Percentiles rank a stretch among this genome's conserved stretches.
phyloP scores from a whole-genome alignment of 2,888 invertebrate species.

The Amiota minor region DNA sequence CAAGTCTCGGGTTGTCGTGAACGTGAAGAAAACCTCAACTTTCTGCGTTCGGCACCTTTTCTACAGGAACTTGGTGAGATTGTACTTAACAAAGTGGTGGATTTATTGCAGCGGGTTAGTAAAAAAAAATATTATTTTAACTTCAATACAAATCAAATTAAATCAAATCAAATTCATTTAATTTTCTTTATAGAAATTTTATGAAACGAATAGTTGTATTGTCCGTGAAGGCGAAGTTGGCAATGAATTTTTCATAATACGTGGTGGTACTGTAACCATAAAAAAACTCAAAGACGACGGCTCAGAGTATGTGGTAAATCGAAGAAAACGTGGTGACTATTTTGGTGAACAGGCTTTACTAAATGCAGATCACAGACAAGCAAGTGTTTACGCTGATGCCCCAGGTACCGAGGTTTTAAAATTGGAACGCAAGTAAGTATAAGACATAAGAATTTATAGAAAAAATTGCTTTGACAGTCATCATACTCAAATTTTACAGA shows the following conservation, averaged over 20 bases:
- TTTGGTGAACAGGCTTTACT: constrained; percentile 92
- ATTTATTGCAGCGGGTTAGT: constrained; percentile 86
- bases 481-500: constrained; percentile 65
- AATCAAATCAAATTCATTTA: too few species aligned
- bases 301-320: constrained; percentile 80
- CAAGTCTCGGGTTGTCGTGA: constrained; percentile 88
- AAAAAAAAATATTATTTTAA: constrained; percentile 5
- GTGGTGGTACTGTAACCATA: constrained; percentile 85
- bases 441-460: too few species aligned
- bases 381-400: constrained; percentile 90
- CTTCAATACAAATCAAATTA: not conserved
- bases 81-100: constrained; percentile 86
- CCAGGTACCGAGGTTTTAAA: constrained; percentile 91
- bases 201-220: constrained; percentile 84
- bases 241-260: constrained; percentile 92
- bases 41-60: constrained; percentile 86
- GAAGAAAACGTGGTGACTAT: constrained; percentile 84
- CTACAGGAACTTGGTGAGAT: constrained; percentile 82
- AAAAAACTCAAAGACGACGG: constrained; percentile 79
- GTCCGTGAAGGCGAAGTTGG: constrained; percentile 90
- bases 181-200: constrained; percentile 80
- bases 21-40: constrained; percentile 87
- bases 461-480: not conserved
- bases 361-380: constrained; percentile 89
- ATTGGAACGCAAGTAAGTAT: constrained; percentile 84